Conservation (phyloP, 1,140 invertebrate genomes). For the Thrips palmi region DNA sequence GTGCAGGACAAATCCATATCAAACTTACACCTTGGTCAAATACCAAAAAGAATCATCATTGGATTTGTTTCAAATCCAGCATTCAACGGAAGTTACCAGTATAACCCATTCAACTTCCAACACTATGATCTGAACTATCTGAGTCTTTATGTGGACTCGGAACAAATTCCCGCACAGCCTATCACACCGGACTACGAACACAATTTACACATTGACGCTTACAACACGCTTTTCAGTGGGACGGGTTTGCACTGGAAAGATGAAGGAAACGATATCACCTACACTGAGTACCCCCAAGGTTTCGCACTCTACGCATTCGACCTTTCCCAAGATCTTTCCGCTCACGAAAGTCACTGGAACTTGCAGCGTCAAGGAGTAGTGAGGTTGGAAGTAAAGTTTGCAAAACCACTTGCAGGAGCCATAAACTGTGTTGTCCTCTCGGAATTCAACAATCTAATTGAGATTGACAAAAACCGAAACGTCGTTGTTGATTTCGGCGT, state of each 20-base stretch:
- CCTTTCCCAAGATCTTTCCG: no score
- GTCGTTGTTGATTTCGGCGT: no score
- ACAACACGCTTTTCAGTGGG: constrained; percentile 1
- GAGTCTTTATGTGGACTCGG: constrained; percentile 11
- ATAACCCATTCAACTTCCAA: constrained; percentile 24
- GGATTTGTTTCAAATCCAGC: constrained; percentile 23
- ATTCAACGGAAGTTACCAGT: constrained; percentile 20
- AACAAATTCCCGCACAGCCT: constrained; percentile 11
- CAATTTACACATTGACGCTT: not conserved
- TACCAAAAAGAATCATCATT: constrained; percentile 22
- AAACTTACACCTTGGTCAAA: constrained; percentile 21
- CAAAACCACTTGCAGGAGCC: no score
- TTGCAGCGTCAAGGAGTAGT: no score
- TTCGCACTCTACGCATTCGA: no score
- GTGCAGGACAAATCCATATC: constrained; percentile 20
- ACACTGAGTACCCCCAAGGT: no score
- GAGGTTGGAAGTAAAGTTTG: no score
- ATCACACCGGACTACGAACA: not conserved
- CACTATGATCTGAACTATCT: constrained; percentile 18
- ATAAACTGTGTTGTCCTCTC: no score
- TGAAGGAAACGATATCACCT: no score
- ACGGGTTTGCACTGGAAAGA: not conserved
- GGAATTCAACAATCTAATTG: no score
- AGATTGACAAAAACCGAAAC: no score
- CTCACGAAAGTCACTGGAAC: no score